phyloP scores from a whole-genome alignment of 2,888 invertebrate genomes.

The Cyaniris semiargus region DNA sequence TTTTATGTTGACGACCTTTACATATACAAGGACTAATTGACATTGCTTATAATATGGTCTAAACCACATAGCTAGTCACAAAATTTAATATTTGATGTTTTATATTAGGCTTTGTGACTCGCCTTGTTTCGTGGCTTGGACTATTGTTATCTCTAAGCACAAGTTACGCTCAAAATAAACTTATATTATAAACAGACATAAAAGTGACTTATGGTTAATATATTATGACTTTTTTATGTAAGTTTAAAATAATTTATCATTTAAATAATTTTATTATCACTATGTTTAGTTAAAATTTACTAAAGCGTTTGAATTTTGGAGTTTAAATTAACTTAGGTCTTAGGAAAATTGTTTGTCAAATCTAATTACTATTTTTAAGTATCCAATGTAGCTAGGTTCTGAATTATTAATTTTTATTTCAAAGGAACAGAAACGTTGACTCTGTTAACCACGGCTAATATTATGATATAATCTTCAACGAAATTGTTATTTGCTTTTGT shows the following conservation, averaged over 20 bases:
- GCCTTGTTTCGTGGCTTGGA: background rate
- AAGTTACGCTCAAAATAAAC: background rate
- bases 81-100: background rate
- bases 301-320: background rate
- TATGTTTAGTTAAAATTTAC: background rate
- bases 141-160: background rate
- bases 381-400: background rate
- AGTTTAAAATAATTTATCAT: no score
- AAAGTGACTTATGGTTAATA: conserved; percentile 13
- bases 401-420: background rate
- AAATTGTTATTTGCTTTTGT: background rate
- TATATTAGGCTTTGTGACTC: no score
- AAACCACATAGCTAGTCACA: background rate
- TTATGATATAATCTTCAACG: background rate
- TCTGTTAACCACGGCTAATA: background rate
- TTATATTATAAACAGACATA: conserved; percentile 5
- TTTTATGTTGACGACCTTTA: background rate
- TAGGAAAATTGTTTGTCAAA: background rate
- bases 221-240: background rate
- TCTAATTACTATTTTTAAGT: background rate
- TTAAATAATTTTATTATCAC: background rate
- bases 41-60: background rate
- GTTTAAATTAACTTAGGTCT: background rate
- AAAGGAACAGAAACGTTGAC: background rate
- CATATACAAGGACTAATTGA: background rate